Evolutionary conservation across 2,797 vertebrate genomes (phyloP).

Genomic region (Gobio occitaniae): DNA sequence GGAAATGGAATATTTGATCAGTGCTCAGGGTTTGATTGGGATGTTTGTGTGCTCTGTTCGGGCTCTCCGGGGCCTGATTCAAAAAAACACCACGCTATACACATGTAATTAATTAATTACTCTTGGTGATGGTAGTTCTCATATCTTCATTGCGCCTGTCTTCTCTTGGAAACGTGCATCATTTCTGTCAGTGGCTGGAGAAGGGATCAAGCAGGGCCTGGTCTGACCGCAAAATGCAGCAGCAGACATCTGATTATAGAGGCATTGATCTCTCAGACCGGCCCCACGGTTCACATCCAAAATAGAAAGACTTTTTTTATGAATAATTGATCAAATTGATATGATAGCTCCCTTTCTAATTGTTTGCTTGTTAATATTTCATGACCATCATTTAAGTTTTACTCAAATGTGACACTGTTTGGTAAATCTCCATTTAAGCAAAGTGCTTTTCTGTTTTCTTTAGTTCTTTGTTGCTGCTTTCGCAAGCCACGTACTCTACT

Average conservation of each 20-base stretch:
- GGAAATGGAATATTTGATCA: constrained; percentile 56
- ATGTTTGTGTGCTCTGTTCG: not conserved
- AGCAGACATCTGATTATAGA: constrained; percentile 44
- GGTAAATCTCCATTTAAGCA: constrained; percentile 58
- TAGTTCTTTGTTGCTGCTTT: not conserved
- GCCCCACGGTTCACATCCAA: constrained; percentile 66
- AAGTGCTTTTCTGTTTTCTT: constrained; percentile 15
- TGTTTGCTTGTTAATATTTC: constrained; percentile 82
- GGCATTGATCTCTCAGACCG: constrained; percentile 56
- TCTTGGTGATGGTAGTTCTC: constrained; percentile 20
- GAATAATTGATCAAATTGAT: constrained; percentile 82
- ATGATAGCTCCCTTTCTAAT: constrained; percentile 78
- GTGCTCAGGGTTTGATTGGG: constrained; percentile 30
- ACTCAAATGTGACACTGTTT: constrained; percentile 69
- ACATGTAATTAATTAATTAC: constrained; percentile 48
- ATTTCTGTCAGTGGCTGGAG: constrained; percentile 10
- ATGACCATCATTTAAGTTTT: constrained; percentile 74
- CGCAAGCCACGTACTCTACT: not conserved
- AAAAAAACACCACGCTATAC: constrained; percentile 27
- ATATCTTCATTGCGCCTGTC: constrained; percentile 13
- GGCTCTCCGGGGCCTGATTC: constrained; percentile 12
- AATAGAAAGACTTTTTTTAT: constrained; percentile 69
- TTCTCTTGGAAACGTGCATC: not conserved
- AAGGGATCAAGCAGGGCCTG: constrained; percentile 1
- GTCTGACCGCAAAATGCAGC: constrained; percentile 20